Conservation (phyloP, 1,140 invertebrate species). For the Calephelis virginiensis region DNA sequence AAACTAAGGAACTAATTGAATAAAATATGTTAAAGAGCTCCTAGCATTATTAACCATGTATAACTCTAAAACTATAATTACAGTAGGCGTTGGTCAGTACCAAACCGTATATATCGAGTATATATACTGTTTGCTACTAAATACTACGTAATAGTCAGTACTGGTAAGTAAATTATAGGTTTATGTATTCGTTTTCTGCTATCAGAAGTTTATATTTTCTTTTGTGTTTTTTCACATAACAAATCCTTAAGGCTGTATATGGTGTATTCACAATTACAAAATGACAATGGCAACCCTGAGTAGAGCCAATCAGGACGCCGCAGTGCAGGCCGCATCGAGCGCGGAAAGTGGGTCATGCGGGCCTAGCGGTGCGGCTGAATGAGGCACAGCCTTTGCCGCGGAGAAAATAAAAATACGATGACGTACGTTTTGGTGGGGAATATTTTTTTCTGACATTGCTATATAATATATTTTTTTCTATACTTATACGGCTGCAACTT, state of each 20-base stretch:
- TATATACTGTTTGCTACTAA: too few species aligned
- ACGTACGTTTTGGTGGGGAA: conserved; percentile 5
- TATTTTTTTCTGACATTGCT: not conserved
- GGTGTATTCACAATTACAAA: conserved; percentile 10
- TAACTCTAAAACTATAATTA: too few species aligned
- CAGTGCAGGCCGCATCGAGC: conserved; percentile 13
- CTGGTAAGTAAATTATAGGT: too few species aligned
- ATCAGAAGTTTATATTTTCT: not conserved
- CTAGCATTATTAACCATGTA: too few species aligned
- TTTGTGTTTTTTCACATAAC: not conserved
- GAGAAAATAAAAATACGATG: conserved; percentile 2
- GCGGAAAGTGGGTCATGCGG: conserved; percentile 11
- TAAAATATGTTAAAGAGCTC: too few species aligned
- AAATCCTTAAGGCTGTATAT: not conserved
- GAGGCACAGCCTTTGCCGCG: conserved; percentile 3
- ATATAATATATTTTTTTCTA: too few species aligned
- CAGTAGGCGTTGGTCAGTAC: too few species aligned
- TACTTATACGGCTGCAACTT: too few species aligned
- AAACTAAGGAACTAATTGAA: too few species aligned
- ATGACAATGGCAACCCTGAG: conserved; percentile 10
- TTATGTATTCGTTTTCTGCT: too few species aligned
- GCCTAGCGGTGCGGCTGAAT: conserved; percentile 2
- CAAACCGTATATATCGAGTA: too few species aligned
- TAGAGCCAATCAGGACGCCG: conserved; percentile 14
- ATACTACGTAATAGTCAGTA: too few species aligned